phyloP scores from a whole-genome alignment of 2,797 vertebrate species.

The Microhierax caerulescens region DNA sequence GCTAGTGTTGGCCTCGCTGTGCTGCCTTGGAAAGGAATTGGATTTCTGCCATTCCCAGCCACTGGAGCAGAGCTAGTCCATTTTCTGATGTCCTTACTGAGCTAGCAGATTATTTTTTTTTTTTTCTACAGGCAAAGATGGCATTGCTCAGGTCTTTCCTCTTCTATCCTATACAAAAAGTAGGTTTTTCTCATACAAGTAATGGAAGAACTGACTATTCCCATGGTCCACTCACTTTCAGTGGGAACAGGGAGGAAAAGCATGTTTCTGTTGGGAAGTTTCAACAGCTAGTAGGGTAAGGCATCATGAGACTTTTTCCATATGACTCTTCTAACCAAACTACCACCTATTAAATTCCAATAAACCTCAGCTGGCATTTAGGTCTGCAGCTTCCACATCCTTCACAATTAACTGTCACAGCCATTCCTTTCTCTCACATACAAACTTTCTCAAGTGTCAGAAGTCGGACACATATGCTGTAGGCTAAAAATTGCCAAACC shows the following conservation, averaged over 20 bases:
- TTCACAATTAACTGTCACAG: background rate
- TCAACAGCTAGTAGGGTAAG: background rate
- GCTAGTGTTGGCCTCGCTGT: background rate
- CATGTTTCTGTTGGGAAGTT: background rate
- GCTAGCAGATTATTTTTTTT: background rate
- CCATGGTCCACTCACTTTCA: background rate
- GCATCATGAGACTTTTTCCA: accelerated
- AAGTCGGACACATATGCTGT: background rate
- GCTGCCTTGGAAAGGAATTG: background rate
- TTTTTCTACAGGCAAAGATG: background rate
- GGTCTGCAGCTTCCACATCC: background rate
- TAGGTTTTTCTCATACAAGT: background rate
- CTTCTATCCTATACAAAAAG: background rate
- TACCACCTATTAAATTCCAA: background rate
- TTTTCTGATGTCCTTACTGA: background rate
- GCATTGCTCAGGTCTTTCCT: background rate
- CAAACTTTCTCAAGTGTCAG: background rate
- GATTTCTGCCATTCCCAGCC: background rate
- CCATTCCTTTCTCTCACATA: background rate
- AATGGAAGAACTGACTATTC: background rate
- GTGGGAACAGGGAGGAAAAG: background rate
- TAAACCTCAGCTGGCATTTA: background rate
- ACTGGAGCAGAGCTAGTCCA: background rate
- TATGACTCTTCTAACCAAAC: background rate
- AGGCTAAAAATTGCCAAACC: background rate